Evolutionary conservation across 2,888 invertebrate genomes (phyloP).

Genomic region (Lagria hirta): DNA sequence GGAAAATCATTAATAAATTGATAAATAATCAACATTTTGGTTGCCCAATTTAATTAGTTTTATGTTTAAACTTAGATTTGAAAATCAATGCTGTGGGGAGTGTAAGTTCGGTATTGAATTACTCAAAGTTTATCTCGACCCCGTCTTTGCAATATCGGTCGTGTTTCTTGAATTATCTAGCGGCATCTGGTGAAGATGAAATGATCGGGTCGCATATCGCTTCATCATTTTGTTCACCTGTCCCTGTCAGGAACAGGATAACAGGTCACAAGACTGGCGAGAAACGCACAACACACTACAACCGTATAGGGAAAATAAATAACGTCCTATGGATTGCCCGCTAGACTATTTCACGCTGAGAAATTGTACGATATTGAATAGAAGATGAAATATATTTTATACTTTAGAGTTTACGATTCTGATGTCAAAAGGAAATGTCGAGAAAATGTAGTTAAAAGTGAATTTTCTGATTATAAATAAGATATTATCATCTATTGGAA

Average conservation of each 20-base stretch:
- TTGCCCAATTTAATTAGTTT: too few species aligned
- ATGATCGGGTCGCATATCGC: conserved; percentile 26
- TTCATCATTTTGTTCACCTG: conserved; percentile 28
- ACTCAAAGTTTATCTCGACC: conserved; percentile 10
- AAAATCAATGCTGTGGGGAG: conserved; percentile 10
- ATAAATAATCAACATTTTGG: too few species aligned
- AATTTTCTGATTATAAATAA: conserved; percentile 25
- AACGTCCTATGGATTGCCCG: conserved; percentile 39
- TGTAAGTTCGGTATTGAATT: conserved; percentile 10
- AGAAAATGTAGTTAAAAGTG: conserved; percentile 9
- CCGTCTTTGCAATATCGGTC: conserved; percentile 22
- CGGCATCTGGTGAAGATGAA: conserved; percentile 26
- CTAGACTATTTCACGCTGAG: conserved; percentile 44
- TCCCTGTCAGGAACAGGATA: conserved; percentile 23
- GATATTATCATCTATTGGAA: conserved; percentile 11
- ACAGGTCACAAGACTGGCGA: conserved; percentile 18
- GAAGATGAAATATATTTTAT: conserved; percentile 42
- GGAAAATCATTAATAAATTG: too few species aligned
- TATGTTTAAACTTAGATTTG: too few species aligned
- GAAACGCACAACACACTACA: conserved; percentile 20
- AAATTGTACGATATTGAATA: conserved; percentile 45
- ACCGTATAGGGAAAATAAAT: conserved; percentile 20
- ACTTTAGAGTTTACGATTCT: conserved; percentile 34
- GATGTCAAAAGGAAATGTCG: conserved; percentile 18
- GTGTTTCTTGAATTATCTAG: conserved; percentile 26